Percentiles rank a stretch among this genome's conserved stretches.
These are phyloP conservation scores for Acipenser transmontanus DNA, from an alignment of 2,797 vertebrate species.

Conservation along the genomic window DNA sequence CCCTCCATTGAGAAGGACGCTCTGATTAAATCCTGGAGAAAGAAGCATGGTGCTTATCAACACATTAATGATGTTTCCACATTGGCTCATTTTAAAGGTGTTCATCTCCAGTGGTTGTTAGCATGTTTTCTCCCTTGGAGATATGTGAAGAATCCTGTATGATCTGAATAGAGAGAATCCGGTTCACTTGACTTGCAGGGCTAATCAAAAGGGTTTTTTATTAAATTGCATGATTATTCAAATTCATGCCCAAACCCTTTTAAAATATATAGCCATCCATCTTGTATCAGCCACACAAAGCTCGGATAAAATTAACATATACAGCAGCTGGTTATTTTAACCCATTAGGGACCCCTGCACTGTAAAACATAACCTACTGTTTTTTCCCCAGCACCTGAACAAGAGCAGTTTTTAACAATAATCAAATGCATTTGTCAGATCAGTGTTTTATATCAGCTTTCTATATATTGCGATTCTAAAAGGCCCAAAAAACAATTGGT, in stretches of 20 bases:
- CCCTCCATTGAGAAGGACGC: conserved; percentile 36
- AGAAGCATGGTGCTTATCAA: conserved; percentile 61
- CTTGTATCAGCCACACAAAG: too few relatives aligned
- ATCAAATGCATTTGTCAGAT: too few relatives aligned
- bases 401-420: too few relatives aligned
- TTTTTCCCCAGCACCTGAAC: too few relatives aligned
- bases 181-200: not conserved
- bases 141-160: conserved; percentile 34
- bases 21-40: conserved; percentile 57
- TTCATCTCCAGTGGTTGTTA: conserved; percentile 49
- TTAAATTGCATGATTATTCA: too few relatives aligned
- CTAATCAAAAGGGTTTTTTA: not conserved
- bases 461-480: too few relatives aligned
- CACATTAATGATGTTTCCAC: conserved; percentile 67
- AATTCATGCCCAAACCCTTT: too few relatives aligned
- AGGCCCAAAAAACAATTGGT: too few relatives aligned
- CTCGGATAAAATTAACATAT: not conserved
- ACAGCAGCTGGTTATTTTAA: conserved; percentile 3
- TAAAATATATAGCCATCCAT: too few relatives aligned
- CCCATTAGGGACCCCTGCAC: too few relatives aligned
- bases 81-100: conserved; percentile 48
- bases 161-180: conserved; percentile 3
- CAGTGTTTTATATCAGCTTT: too few relatives aligned
- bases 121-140: conserved; percentile 29
- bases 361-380: too few relatives aligned